Conservation (phyloP, 2,888 invertebrate species). For the Pyrrhosoma nymphula region DNA sequence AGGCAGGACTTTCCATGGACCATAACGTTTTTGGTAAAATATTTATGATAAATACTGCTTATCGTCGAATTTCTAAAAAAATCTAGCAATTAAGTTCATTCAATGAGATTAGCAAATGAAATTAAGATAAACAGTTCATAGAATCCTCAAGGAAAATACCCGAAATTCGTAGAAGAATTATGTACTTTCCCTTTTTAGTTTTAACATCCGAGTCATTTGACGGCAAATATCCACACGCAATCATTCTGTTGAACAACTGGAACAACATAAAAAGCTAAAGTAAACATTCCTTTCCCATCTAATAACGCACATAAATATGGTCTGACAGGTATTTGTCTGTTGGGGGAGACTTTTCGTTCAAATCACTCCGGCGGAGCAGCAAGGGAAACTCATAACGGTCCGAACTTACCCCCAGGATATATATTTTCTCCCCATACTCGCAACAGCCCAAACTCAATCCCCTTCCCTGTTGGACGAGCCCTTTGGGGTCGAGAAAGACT, state of each 20-base stretch:
- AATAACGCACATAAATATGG: neutral
- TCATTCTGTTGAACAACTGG: neutral
- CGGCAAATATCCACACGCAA: neutral
- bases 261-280: neutral
- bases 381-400: constrained; percentile 12
- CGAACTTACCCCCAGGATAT: neutral
- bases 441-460: neutral
- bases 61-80: no score
- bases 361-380: neutral
- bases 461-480: neutral
- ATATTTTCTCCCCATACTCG: neutral
- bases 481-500: neutral
- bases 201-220: neutral
- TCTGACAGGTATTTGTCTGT: neutral
- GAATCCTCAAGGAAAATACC: no score
- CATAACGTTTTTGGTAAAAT: no score
- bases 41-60: no score
- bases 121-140: no score
- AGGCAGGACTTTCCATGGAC: no score
- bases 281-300: neutral
- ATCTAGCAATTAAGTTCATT: no score
- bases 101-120: no score
- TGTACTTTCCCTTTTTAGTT: no score
- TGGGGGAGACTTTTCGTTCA: neutral
- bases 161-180: no score